phyloP scores from a whole-genome alignment of 23 tunicate genomes.

The Botrylloides violaceus region DNA sequence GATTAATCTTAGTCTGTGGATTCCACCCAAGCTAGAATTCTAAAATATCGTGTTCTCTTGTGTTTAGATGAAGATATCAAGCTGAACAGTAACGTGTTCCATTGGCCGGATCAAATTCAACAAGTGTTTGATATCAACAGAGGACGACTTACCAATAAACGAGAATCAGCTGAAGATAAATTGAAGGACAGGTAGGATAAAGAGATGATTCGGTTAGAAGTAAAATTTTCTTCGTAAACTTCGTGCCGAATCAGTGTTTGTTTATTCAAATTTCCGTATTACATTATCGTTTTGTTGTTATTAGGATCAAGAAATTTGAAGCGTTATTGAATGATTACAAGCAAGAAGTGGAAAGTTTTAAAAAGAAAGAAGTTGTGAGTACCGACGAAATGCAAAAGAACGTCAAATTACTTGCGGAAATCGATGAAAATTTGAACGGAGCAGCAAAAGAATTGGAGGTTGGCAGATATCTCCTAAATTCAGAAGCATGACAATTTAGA shows the following conservation, averaged over 20 bases:
- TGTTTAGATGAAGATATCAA: conserved; percentile 84
- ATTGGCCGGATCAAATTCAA: conserved; percentile 89
- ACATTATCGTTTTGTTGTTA: too few relatives aligned
- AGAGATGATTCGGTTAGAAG: too few relatives aligned
- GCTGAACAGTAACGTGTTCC: conserved; percentile 92
- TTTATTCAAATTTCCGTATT: too few relatives aligned
- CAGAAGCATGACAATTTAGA: neutral
- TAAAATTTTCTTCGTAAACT: too few relatives aligned
- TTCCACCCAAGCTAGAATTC: too few relatives aligned
- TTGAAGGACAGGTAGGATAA: conserved; percentile 39
- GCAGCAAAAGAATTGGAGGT: conserved; percentile 75
- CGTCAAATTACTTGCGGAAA: conserved; percentile 66
- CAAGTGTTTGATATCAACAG: conserved; percentile 80
- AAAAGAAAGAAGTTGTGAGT: conserved; percentile 78
- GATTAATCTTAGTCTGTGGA: too few relatives aligned
- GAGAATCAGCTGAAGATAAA: conserved; percentile 92
- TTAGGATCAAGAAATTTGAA: conserved; percentile 75
- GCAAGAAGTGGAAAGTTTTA: conserved; percentile 79
- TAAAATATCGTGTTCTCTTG: too few relatives aligned
- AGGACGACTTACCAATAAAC: conserved; percentile 65
- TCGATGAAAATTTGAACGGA: conserved; percentile 35
- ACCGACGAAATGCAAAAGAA: conserved; percentile 93
- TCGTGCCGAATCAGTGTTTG: too few relatives aligned
- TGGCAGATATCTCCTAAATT: neutral
- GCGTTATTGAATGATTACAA: conserved; percentile 54